Conservation (phyloP, 1,140 invertebrate genomes). For the Gryon sp. region DNA sequence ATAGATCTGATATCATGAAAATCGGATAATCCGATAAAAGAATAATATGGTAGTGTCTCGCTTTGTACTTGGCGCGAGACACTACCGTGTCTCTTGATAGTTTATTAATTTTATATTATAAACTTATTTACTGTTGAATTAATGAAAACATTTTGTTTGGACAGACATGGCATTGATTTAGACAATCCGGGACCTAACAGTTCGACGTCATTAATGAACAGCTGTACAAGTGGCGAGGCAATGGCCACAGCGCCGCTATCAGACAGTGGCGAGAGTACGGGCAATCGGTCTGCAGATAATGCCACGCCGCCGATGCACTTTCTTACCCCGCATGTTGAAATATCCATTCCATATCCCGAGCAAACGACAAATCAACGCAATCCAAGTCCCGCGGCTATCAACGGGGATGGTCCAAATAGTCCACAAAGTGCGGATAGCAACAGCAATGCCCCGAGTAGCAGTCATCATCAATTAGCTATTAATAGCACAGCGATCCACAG, state of each 20-base stretch:
- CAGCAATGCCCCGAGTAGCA: constrained; percentile 86
- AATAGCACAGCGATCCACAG: constrained; percentile 73
- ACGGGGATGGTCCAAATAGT: constrained; percentile 82
- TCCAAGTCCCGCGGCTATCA: constrained; percentile 73
- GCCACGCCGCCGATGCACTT: constrained; percentile 93
- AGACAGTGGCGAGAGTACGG: constrained; percentile 88
- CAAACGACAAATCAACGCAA: constrained; percentile 73
- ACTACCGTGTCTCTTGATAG: no score
- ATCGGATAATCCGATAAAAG: no score
- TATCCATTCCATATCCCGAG: constrained; percentile 88
- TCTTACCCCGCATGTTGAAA: constrained; percentile 92
- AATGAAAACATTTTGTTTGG: constrained; percentile 1
- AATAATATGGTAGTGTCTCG: no score
- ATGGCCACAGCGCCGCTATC: constrained; percentile 85
- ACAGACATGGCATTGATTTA: constrained; percentile 91
- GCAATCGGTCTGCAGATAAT: constrained; percentile 88
- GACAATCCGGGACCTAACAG: constrained; percentile 91
- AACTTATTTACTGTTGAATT: not conserved
- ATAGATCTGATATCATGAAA: no score
- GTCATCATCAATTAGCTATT: constrained; percentile 77
- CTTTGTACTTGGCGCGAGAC: no score
- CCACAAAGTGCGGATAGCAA: constrained; percentile 88
- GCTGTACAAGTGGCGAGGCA: constrained; percentile 78
- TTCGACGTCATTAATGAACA: constrained; percentile 80
- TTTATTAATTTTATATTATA: constrained; percentile 3